These are phyloP conservation scores for Aphelocoma californica DNA, from an alignment of 2,797 vertebrate genomes.

Conservation along the genomic window DNA sequence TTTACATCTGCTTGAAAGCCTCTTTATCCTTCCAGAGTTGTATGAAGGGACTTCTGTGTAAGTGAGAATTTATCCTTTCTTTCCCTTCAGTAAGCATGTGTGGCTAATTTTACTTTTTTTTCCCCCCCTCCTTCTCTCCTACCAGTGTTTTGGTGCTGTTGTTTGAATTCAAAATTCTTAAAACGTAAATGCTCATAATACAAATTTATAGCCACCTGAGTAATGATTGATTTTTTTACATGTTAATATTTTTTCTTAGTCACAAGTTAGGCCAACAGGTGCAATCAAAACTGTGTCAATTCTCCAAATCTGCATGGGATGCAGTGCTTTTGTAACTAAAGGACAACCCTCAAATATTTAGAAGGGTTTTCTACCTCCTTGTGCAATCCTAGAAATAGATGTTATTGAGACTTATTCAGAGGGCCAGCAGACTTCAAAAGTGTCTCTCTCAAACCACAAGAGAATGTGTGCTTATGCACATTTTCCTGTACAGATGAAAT, in stretches of 20 bases:
- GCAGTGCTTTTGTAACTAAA: not conserved
- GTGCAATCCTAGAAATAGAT: not conserved
- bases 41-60: slow-evolving; percentile 42
- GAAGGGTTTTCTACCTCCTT: not conserved
- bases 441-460: not conserved
- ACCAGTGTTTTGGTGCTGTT: not conserved
- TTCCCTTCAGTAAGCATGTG: not conserved
- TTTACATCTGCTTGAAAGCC: slow-evolving; percentile 53
- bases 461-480: not conserved
- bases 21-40: slow-evolving; percentile 34
- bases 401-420: not conserved
- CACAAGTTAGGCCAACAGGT: not conserved
- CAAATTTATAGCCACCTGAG: not conserved
- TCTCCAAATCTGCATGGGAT: not conserved
- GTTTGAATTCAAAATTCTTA: not conserved
- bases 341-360: not conserved
- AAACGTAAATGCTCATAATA: not conserved
- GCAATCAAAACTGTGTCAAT: not conserved
- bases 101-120: not conserved
- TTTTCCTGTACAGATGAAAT: not conserved
- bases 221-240: not conserved
- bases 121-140: not conserved
- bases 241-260: not conserved
- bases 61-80: slow-evolving; percentile 38
- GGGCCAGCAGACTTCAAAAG: not conserved